Evolutionary conservation across 2,113 vertebrate genomes (phyloP), one percentile per base, ranked within the genome.

Genomic region (Nyctereutes procyonoides): DNA sequence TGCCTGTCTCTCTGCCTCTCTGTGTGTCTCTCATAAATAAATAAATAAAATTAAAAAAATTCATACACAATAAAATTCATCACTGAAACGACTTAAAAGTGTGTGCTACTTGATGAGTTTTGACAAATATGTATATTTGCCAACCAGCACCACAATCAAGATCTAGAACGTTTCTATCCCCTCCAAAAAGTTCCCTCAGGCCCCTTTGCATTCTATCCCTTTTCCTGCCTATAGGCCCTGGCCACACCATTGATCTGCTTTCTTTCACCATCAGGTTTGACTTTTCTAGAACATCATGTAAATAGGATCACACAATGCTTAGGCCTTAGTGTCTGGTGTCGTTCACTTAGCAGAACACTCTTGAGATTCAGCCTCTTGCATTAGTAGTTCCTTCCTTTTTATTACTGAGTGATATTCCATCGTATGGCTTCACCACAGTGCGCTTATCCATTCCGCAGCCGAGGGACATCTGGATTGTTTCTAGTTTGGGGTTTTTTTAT

Each of bases 381-480:
- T 63, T 38, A 30, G 12, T 19, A 4, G 30, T 28, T 53, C 26
- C 30, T 30, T 22, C 30, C 28, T 30, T 79, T 90, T 62, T 43
- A 73, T 35, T 53, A 82, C 35, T 69, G 48, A 38, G 2, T n/a
- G 28, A 58, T 63, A 83, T 30, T 60, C 26, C 53, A 82, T 30
- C 19, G 32, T 20, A 26, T 12, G 48, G 35, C n/a, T 55, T 55
- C 16, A 60, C 26, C 48, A 30, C 12, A 51, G 9, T 35, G 3
- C 8, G 17, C 69, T 71, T 55, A 77, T 56, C 28, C 56, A 51
- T 53, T 53, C 48, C 38, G 17, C 35, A 60, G 26, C 1, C 48
- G 69, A 77, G 84, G 26, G 58, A 62, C 58, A 16, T 48, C 38
- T 94, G 88, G 80, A 30, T 38, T 58, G 19, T 81, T 93, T 95